These are phyloP conservation scores for Phrixothrix hirtus DNA, from an alignment of 2,888 invertebrate genomes.

Conservation along the genomic window DNA sequence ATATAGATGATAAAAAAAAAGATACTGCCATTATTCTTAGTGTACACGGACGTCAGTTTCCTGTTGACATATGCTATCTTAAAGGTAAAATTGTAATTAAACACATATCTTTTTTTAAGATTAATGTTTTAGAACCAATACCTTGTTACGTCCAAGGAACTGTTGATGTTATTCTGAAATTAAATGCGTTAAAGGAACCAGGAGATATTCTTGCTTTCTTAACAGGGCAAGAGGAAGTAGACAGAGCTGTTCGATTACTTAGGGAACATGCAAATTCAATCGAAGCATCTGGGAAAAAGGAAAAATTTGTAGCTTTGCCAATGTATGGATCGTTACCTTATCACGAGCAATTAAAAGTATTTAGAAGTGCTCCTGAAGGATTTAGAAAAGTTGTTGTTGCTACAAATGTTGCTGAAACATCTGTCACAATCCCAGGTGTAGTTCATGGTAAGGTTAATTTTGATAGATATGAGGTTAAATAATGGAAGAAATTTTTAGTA, in stretches of 20 bases:
- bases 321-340: slow-evolving; percentile 91
- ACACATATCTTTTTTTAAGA: slow-evolving; percentile 42
- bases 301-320: slow-evolving; percentile 73
- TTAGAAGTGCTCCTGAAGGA: slow-evolving; percentile 69
- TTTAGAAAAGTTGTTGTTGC: slow-evolving; percentile 89
- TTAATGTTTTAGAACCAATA: slow-evolving; percentile 69
- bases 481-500: too few species aligned
- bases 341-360: slow-evolving; percentile 79
- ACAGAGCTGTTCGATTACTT: slow-evolving; percentile 70
- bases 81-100: slow-evolving; percentile 59
- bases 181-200: slow-evolving; percentile 78
- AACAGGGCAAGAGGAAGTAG: slow-evolving; percentile 93
- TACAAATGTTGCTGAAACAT: slow-evolving; percentile 97
- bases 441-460: slow-evolving; percentile 82
- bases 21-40: slow-evolving; percentile 81
- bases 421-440: slow-evolving; percentile 92
- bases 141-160: slow-evolving; percentile 87
- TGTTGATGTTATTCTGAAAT: slow-evolving; percentile 86
- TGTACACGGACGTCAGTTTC: slow-evolving; percentile 85
- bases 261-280: slow-evolving; percentile 64
- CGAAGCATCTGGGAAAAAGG: slow-evolving; percentile 57
- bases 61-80: slow-evolving; percentile 83
- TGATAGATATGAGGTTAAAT: too few species aligned
- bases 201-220: slow-evolving; percentile 93
- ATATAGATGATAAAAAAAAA: slow-evolving; percentile 55